phyloP scores from a whole-genome alignment of 2,888 invertebrate species.

The Melipona beecheii region DNA sequence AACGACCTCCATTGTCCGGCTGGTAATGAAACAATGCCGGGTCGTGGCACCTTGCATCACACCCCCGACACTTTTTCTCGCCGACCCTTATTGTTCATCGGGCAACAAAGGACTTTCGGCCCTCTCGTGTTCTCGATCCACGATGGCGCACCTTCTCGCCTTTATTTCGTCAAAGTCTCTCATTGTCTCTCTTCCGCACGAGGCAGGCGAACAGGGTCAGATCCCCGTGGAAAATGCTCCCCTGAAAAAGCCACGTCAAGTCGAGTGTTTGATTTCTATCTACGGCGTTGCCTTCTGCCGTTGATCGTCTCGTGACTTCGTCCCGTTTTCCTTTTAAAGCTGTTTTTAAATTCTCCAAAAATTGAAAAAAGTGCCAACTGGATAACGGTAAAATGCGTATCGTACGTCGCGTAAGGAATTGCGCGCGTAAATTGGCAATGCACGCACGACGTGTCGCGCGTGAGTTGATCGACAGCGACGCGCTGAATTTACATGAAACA shows the following conservation, averaged over 20 bases:
- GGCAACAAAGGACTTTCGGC: conserved; percentile 61
- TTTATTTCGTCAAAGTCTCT: conserved; percentile 70
- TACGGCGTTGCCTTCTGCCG: neutral
- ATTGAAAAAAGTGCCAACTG: neutral
- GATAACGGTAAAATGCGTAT: neutral
- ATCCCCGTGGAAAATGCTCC: conserved; percentile 48
- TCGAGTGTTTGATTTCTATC: conserved; percentile 48
- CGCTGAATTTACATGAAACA: conserved; percentile 46
- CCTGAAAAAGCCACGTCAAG: conserved; percentile 49
- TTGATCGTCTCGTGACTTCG: neutral
- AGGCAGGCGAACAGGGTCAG: conserved; percentile 51
- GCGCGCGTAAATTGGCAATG: conserved; percentile 33
- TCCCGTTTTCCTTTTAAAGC: no score
- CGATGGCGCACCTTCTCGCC: conserved; percentile 55
- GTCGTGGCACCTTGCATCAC: conserved; percentile 58
- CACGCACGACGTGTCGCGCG: conserved; percentile 11
- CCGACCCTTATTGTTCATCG: conserved; percentile 60
- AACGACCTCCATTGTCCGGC: conserved; percentile 44
- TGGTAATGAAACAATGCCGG: conserved; percentile 57
- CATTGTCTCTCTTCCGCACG: conserved; percentile 66
- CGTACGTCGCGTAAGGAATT: conserved; percentile 18
- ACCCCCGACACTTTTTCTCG: conserved; percentile 44
- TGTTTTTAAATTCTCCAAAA: neutral
- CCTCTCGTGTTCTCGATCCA: conserved; percentile 47
- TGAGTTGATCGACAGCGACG: neutral